Evolutionary conservation across 2,797 vertebrate species (phyloP), one percentile per base, ranked within the genome.

Genomic region (Propithecus deckenii): DNA sequence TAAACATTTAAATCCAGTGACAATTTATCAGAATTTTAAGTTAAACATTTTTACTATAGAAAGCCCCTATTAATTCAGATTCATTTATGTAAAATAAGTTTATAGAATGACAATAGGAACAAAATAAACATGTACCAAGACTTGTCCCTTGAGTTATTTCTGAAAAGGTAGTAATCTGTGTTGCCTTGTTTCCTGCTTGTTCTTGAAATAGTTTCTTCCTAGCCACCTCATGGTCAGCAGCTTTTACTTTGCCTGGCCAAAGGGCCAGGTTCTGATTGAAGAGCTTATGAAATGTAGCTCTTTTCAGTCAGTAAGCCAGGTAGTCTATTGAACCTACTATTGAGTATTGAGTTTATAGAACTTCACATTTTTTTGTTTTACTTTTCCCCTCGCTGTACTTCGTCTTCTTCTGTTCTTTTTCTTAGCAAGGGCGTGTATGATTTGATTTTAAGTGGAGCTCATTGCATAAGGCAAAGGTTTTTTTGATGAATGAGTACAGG

Each of bases 21-120:
- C 35, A 38, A 0, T 89, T 72, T 71, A 30, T 85, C 69, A 75
- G 57, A 86, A 95, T 81, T 96, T 81, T 69, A 69, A 69, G 74
- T 94, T 67, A 52, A 95, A n/a, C 30, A 86, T 63, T 89, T 87
- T 63, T 74, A 35, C 86, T 90, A 67, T 71, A 91, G 52, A 61
- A 61, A 7, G 10, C 9, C 22, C 50, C 57, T 81, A 35, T 71
- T 92, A 57, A 92, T 74, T 93, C 48, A 88, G 38, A 38, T 50
- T 87, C 32, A 57, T 0, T 65, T 67, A 38, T 75, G 3, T 94
- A 96, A 90, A 89, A 48, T 74, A 83, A 93, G 41, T 67, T n/a
- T 69, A 63, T 17, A 91, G 17, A 85, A 80, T 93, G 91, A 78
- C 35, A 61, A 5, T 91, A 38, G 78, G 32, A 63, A 38, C 43